Evolutionary conservation across 2,113 vertebrate genomes (phyloP).

Genomic region (Gorilla gorilla): DNA sequence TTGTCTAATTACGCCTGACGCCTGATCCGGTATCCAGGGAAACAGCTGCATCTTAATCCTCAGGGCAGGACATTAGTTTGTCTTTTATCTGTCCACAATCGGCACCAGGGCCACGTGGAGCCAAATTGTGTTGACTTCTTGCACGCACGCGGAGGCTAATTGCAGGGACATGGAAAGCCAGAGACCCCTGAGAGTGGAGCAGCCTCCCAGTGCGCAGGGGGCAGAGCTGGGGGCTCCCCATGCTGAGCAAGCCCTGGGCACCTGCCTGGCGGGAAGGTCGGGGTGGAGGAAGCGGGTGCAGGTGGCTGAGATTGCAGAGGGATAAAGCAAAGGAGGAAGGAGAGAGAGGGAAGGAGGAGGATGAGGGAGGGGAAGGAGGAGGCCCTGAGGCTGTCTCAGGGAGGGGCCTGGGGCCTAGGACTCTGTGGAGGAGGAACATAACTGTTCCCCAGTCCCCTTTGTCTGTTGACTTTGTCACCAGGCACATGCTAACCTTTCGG

Average conservation of each 20-base stretch:
- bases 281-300: too few relatives aligned
- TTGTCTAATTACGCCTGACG: neutral
- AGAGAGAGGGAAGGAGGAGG: neutral
- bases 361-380: neutral
- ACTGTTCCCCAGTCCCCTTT: accelerated
- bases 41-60: neutral
- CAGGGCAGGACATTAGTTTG: neutral
- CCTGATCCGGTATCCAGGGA: neutral
- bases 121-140: neutral
- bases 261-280: neutral
- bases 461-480: neutral
- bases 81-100: conserved; percentile 13
- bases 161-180: neutral
- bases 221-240: neutral
- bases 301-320: neutral
- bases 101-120: neutral
- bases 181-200: neutral
- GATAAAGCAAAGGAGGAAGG: neutral
- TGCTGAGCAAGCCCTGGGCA: neutral
- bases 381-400: neutral
- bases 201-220: neutral
- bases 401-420: neutral
- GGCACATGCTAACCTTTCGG: neutral
- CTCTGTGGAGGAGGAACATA: neutral
- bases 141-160: neutral